Conservation (phyloP, 2,888 invertebrate genomes). For the Daptonema setosum region DNA sequence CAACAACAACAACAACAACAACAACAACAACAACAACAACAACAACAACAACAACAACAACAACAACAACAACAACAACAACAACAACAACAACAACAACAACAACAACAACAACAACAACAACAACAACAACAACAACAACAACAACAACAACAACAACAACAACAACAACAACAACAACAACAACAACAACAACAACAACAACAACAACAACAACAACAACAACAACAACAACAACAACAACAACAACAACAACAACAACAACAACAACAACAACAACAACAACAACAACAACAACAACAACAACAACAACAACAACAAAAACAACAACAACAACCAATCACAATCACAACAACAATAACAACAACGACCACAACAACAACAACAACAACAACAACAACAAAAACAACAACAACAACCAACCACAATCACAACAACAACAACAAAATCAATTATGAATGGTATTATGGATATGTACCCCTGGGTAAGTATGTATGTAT, state of each 20-base stretch:
- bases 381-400: too few species aligned
- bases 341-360: too few species aligned
- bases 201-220: not conserved
- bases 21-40: not conserved
- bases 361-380: too few species aligned
- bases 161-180: not conserved
- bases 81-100: not conserved
- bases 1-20: not conserved
- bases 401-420: too few species aligned
- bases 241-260: not conserved
- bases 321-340: too few species aligned
- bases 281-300: not conserved
- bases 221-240: not conserved
- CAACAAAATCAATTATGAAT: too few species aligned
- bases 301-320: too few species aligned
- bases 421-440: not conserved
- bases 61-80: not conserved
- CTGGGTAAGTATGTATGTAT: too few species aligned
- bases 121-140: not conserved
- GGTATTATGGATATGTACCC: too few species aligned
- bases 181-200: not conserved
- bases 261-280: not conserved
- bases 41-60: not conserved
- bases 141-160: not conserved
- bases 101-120: not conserved